Base-by-base conservation (phyloP, 2,113 vertebrate genomes). In the Melospiza georgiana region DNA sequence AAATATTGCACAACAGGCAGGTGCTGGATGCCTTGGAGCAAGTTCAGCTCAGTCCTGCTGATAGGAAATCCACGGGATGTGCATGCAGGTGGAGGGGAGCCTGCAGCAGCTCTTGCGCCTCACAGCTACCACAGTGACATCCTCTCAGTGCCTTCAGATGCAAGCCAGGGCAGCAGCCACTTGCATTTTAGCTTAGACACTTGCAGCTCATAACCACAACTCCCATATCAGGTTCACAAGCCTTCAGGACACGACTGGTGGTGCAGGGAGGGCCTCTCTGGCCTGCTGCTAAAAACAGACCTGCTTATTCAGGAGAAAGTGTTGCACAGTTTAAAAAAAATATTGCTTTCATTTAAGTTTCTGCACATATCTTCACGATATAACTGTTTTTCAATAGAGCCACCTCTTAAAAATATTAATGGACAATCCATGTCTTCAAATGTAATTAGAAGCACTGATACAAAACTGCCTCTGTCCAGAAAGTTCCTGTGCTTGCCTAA, bases 391-490 rank as follows among this genome's bases (percentile, higher is more conserved):
- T 81, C 93, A 81, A 87, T 84, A 90, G 49, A 87, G 19, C 22
- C 16, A 30, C 66, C 31, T 91, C 73, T 94, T 92, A 91, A 95
- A 94, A 89, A 44, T 51, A 91, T 79, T 95, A 96, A 93, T 69
- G 87, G 49, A 24, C 66, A 78, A 61, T 84, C 54, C 44, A 17
- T 54, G 58, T 74, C 87, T 87, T 93, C 77, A 91, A 65, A 69
- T 57, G 66, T 87, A 90, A 91, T 95, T 95, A 92, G 91, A 93
- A 91, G 28, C 37, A 41, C 20, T 22, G 37, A 65, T 65, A 87
- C 41, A 61, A 71, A 95, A 78, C 58, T 52, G 49, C 41, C 37
- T 65, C 86, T 89, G 54, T 75, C 58, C 44, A 58, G 49, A 87
- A 93, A 84, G 69, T 87, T 95, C 84, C 69, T 84, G 58, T 22